Evolutionary conservation across 2,888 invertebrate genomes (phyloP), one percentile per base, ranked within the genome.

Genomic region (Steromphala cineraria): DNA sequence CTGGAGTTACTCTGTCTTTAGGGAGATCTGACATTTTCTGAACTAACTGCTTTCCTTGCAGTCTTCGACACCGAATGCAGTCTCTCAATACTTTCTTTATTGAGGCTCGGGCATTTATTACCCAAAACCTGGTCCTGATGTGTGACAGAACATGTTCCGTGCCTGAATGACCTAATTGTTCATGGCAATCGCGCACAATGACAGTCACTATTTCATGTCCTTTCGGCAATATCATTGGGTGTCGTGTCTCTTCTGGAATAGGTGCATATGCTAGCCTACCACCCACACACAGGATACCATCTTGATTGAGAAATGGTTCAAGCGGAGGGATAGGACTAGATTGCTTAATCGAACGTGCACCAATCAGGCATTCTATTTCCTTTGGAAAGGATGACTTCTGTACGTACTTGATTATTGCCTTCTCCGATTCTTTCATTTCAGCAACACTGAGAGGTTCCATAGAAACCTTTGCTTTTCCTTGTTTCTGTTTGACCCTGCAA

Each of bases 71-170:
- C 2, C 24, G 76, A 15, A 79, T 78, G 81, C 88, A 86, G 10
- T 83, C 36, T 0, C 78, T 75, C 15, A 86, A 83, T 36, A 62
- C 79, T 15, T 80, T 75, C 13, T 83, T 80, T 7, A 87, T 81
- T 0, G 40, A 55, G 7, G 62, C 79, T 21, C 85, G 83, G 21
- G 83, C 81, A 53, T 80, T 81, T 8, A 85, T 36, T 56, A 87
- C 82, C 85, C 85, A 87, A 75, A 79, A 88, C 8, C 85, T 85
- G 28, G 17, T 53, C 36, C 82, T 21, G 0, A 88, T 62, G 53
- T 80, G 21, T 40, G 85, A 85, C 19, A 84, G 21, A 5, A 85
- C 87, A 7, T 84, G 78, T n/a, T 81, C 83, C 53, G 82, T 78
- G 31, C 88, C 86, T 78, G 85, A 84, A 79, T 88, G 86, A 24